Base-by-base conservation (phyloP, 2,113 vertebrate genomes). In the Catagonus wagneri region DNA sequence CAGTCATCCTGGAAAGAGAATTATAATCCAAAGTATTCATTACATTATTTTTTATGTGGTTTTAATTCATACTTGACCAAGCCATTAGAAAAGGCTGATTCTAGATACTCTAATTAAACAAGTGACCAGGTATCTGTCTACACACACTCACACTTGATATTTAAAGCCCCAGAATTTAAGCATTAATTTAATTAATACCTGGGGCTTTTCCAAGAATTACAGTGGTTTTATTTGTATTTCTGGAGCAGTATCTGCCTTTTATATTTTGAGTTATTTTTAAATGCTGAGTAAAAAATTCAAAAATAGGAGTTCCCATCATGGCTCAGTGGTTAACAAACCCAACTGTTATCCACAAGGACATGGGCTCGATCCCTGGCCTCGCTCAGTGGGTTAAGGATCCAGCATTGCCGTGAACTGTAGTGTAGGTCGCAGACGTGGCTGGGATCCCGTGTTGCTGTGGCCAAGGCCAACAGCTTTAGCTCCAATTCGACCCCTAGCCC, bases 31-130 rank as follows among this genome's bases (percentile, higher is more conserved):
- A 97, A 94, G 84, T 92, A 79, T 86, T 89, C 27, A 81, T 79
- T 65, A 63, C 14, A 65, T 91, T 81, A 61, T 94, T 90, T 94
- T 92, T 75, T 79, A 29, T 71, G 34, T 96, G 63, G 39, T 65
- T 96, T 97, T 91, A 96, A 90, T 93, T 93, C n/a, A 91, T 58
- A 92, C 25, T 92, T 50, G 36, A 52, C 52, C 29, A 20, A 94
- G 61, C 39, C 92, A 19, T 96, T 94, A 87, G 16, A 91, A 93
- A 90, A 93, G 69, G 2, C 75, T 88, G 58, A 72, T 34, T 81
- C 56, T 75, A 63, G 83, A 71, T 79, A 91, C 34, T n/a, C 16
- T 92, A 78, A 89, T 95, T 65, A 95, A 87, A 66, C 39, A 93
- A 91, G 19, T 63, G 52, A 88, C 66, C 78, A 78, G 32, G 6